A percentile compares a stretch with the other conserved stretches of the same genome.
These are phyloP conservation scores for Cremastinae sp. DNA, from an alignment of 2,888 invertebrate genomes.

Conservation along the genomic window DNA sequence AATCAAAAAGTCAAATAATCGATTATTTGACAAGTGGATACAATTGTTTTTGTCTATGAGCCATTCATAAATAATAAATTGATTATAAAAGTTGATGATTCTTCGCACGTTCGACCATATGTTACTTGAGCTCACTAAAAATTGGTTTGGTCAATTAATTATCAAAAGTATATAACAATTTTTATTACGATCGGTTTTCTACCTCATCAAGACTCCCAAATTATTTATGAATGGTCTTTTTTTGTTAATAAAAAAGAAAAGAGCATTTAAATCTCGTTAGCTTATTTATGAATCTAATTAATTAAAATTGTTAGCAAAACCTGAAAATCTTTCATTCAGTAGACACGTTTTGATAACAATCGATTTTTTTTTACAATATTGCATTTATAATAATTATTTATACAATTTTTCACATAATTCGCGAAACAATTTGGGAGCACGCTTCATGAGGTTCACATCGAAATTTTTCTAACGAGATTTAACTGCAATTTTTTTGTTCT, in stretches of 20 bases:
- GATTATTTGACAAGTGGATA: slow-evolving; percentile 37
- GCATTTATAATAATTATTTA: neutral
- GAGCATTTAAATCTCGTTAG: slow-evolving; percentile 80
- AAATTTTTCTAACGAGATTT: slow-evolving; percentile 79
- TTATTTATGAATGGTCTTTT: slow-evolving; percentile 77
- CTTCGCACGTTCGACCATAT: slow-evolving; percentile 5
- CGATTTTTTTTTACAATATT: slow-evolving; percentile 18
- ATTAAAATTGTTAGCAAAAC: slow-evolving; percentile 1
- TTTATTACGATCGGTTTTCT: slow-evolving; percentile 46
- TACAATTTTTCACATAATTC: neutral
- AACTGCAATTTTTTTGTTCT: slow-evolving; percentile 72
- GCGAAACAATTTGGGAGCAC: slow-evolving; percentile 77
- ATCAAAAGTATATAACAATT: slow-evolving; percentile 34
- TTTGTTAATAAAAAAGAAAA: slow-evolving; percentile 55
- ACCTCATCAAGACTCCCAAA: slow-evolving; percentile 80
- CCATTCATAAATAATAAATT: slow-evolving; percentile 75
- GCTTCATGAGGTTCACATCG: slow-evolving; percentile 79
- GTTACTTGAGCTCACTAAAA: neutral
- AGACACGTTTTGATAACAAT: slow-evolving; percentile 17
- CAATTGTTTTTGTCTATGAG: slow-evolving; percentile 5
- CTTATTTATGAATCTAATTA: slow-evolving; percentile 55
- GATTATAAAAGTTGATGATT: slow-evolving; percentile 33
- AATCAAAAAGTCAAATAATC: slow-evolving; percentile 71
- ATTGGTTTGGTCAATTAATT: slow-evolving; percentile 19
- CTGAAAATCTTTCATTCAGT: slow-evolving; percentile 7